Base-by-base conservation (phyloP, 2,797 vertebrate species). In the Oryzias dopingdopingensis region DNA sequence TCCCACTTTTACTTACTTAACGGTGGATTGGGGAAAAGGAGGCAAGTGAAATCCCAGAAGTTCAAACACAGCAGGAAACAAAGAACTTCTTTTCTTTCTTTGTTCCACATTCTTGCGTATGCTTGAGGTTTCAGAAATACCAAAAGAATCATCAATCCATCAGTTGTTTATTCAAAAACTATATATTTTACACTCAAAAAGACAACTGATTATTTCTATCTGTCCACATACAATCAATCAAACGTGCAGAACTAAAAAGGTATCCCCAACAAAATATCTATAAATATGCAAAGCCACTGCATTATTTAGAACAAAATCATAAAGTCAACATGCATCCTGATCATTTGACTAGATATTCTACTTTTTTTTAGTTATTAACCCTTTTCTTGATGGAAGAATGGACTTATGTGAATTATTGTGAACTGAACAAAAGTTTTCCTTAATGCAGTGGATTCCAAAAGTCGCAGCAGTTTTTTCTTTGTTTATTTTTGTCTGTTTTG, bases 31-130 rank as follows among this genome's bases (percentile, higher is more conserved):
- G 50, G 59, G 41, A 67, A 61, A 37, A 60, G 65, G 71, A 79
- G 77, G 72, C 61, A 65, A 75, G 61, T 23, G 15, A 64, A 74
- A 65, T 80, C 69, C 72, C 80, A 56, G 47, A 53, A 70, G 84
- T 16, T 49, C 24, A 65, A 48, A 53, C 72, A 56, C 32, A 47
- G 42, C 79, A 81, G 52, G 72, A 76, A 80, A 87, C 59, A 59
- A 67, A 22, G 48, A 45, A 59, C 61, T 54, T 23, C 43, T 50
- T 16, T 18, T 20, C 20, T 22, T 46, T 46, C 14, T 46, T 22
- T 46, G 17, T 57, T 55, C 20, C 32, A 49, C 47, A 42, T 42
- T 63, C 61, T 53, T 49, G 40, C 62, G 59, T 42, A 67, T 70
- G 58, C 24, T 5, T 26, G 26, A 29, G 26, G 26, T 65, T 22